Base-by-base conservation (phyloP, 2,888 invertebrate species). In the Tetranychus piercei region DNA sequence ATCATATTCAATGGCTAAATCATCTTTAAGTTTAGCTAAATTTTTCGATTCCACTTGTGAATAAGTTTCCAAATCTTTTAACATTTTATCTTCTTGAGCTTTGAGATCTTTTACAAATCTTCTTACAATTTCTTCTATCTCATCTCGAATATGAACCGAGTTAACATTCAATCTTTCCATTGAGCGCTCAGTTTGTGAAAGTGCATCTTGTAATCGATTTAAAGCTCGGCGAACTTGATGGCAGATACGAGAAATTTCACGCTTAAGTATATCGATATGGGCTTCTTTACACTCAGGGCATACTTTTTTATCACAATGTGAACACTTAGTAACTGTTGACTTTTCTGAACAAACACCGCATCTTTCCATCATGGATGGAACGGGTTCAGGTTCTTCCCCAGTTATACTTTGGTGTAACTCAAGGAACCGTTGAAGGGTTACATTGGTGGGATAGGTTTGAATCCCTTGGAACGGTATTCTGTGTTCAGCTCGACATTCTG, bases 401-500 rank as follows among this genome's bases (percentile, higher is more conserved):
- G 81, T 80, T 78, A 93, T 93, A 84, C 92, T 90, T 82, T 91
- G 90, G 82, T 94, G 94, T 76, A 96, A 86, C 82, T 95, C 95
- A 80, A 96, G 86, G 84, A 96, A 96, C 80, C 94, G 87, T 83
- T 93, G 91, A 73, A 96, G 86, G 76, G 95, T 96, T 66, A 95
- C 93, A 84, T 96, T 96, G 82, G 93, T 94, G 74, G 95, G 95
- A 83, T 92, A 95, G 77, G 92, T 92, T 82, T 91, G 90, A 6
- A 92, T 90, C 70, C 95, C 95, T 84, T 92, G 92, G 84, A 93
- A 93, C 71, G 95, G 94, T 81, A 95, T 93, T 79, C 94, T 88
- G 85, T 95, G 95, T 84, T 95, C 95, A 76, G 94, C 93, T 77
- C 95, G 88, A 83, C 96, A 96, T 88, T 96, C 95, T 81, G 96